Conservation (phyloP, 2,888 invertebrate species). For the Shargacucullia verbasci region DNA sequence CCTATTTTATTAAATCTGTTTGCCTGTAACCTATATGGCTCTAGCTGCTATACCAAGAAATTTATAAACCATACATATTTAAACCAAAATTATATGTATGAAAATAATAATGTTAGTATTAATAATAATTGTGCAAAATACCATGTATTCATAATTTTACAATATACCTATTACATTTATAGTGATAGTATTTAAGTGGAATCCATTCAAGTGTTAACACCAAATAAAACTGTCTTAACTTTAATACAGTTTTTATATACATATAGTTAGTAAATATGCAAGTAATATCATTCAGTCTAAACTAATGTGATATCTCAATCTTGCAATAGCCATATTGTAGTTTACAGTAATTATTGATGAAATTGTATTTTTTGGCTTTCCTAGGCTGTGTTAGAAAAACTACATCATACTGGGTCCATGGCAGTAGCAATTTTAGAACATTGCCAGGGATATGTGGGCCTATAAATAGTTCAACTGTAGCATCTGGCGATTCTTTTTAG, state of each 20-base stretch:
- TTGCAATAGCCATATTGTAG: conserved; percentile 4
- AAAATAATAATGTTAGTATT: conserved; percentile 27
- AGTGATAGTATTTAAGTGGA: conserved; percentile 32
- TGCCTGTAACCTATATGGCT: not conserved
- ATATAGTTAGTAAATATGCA: conserved; percentile 26
- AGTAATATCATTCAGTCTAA: conserved; percentile 28
- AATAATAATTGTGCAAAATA: conserved; percentile 25
- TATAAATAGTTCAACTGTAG: not conserved
- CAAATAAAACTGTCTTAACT: conserved; percentile 42
- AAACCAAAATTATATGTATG: conserved; percentile 20
- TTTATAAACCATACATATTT: conserved; percentile 17
- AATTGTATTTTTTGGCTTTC: conserved; percentile 2
- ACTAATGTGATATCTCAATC: conserved; percentile 20
- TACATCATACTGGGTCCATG: too few species aligned
- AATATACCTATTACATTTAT: conserved; percentile 41
- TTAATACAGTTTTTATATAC: conserved; percentile 41
- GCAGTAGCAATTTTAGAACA: too few species aligned
- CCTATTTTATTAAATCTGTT: not conserved
- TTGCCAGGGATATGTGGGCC: too few species aligned
- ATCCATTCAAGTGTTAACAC: conserved; percentile 48
- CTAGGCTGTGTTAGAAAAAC: not conserved
- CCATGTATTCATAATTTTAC: conserved; percentile 29
- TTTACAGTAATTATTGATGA: not conserved
- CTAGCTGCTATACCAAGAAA: conserved; percentile 5
- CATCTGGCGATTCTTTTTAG: conserved; percentile 25